Conservation (phyloP, 2,888 invertebrate species). For the Oscheius sp. region DNA sequence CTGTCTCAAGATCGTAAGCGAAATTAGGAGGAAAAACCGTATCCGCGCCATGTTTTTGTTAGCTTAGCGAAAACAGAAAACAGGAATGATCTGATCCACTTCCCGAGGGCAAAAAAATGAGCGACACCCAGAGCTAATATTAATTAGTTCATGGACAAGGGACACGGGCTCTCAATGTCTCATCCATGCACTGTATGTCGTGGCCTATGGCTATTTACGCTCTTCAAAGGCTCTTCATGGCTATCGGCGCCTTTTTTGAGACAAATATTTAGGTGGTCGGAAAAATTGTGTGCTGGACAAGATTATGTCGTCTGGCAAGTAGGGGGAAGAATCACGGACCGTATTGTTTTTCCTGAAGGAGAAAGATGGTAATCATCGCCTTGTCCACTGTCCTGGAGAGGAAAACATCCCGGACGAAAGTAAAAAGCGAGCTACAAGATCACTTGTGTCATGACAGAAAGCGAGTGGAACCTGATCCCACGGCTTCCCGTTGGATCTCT, state of each 20-base stretch:
- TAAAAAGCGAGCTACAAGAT: slow-evolving; percentile 21
- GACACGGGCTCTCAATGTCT: not conserved
- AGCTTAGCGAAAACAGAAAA: slow-evolving; percentile 23
- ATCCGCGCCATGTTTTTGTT: slow-evolving; percentile 30
- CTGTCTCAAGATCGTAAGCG: not conserved
- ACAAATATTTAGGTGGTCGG: slow-evolving; percentile 13
- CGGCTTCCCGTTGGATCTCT: not conserved
- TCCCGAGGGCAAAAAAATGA: not conserved
- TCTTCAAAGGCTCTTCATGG: slow-evolving; percentile 14
- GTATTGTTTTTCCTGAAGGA: not conserved
- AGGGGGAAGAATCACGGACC: not conserved
- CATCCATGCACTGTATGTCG: not conserved
- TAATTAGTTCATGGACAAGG: too few species aligned
- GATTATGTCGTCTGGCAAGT: not conserved
- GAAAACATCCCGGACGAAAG: slow-evolving; percentile 1
- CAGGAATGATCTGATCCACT: not conserved
- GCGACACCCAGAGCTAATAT: not conserved
- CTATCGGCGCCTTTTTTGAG: slow-evolving; percentile 5
- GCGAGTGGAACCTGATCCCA: slow-evolving; percentile 30
- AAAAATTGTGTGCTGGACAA: not conserved
- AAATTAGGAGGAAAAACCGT: slow-evolving; percentile 22
- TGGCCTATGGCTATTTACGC: slow-evolving; percentile 11
- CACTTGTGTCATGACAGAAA: slow-evolving; percentile 25
- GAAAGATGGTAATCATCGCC: not conserved
- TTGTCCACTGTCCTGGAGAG: not conserved